A percentile compares a stretch with the other conserved stretches of the same genome.
Conservation (phyloP, 2,888 invertebrate genomes). For the Papilio elwesi region DNA sequence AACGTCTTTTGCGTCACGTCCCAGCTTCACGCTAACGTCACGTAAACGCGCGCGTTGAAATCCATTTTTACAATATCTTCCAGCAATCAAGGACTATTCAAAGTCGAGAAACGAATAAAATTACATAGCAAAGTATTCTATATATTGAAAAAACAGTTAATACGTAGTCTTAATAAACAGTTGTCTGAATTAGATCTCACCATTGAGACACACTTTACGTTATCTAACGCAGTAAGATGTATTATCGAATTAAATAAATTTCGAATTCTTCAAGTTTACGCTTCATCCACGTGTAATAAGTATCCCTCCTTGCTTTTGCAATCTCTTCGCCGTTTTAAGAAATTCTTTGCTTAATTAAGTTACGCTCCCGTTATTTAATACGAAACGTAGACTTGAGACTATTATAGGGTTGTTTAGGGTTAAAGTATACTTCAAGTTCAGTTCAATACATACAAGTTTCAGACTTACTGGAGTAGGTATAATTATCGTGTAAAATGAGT, state of each 20-base stretch:
- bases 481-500: not conserved
- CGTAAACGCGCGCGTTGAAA: constrained; percentile 23
- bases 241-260: constrained; percentile 7
- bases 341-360: constrained; percentile 73
- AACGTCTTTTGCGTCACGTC: constrained; percentile 28
- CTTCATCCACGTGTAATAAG: constrained; percentile 36
- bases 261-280: constrained; percentile 20
- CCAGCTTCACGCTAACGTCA: constrained; percentile 12
- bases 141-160: not conserved
- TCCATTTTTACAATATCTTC: constrained; percentile 37
- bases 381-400: constrained; percentile 30
- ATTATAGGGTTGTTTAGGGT: constrained; percentile 28
- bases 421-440: not conserved
- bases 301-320: constrained; percentile 26
- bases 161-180: not conserved
- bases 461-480: not conserved
- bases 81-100: constrained; percentile 47
- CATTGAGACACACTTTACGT: too few species aligned
- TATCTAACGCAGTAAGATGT: too few species aligned
- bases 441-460: not conserved
- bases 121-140: constrained; percentile 5
- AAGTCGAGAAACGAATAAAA: constrained; percentile 34
- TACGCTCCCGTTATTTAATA: constrained; percentile 41
- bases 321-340: constrained; percentile 41
- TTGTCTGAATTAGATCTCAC: too few species aligned